These are phyloP conservation scores for Clavelina lepadiformis DNA, from an alignment of 23 tunicate genomes.

Conservation along the genomic window DNA sequence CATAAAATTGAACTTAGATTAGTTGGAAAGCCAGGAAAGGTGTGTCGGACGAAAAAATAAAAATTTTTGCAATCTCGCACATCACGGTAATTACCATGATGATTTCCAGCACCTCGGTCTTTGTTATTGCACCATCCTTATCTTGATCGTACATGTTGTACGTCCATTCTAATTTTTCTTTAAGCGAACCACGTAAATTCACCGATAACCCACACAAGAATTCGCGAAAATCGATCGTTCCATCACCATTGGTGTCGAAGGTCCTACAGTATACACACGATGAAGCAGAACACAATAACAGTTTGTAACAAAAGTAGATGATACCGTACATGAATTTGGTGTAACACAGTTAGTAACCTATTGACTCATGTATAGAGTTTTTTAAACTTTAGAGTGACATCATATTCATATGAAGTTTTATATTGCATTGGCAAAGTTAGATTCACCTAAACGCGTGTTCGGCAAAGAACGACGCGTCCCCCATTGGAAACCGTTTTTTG, in stretches of 20 bases:
- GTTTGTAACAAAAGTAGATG: background rate
- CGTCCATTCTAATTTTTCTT: constrained; percentile 63
- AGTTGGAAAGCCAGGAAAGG: too few relatives aligned
- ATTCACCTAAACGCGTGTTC: constrained; percentile 75
- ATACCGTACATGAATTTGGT: too few relatives aligned
- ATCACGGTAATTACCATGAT: constrained; percentile 62
- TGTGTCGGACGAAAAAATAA: too few relatives aligned
- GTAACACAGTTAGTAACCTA: too few relatives aligned
- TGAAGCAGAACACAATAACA: background rate
- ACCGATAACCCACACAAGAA: constrained; percentile 73
- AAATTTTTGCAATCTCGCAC: background rate
- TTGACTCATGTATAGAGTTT: too few relatives aligned
- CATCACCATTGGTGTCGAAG: constrained; percentile 62
- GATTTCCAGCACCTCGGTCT: constrained; percentile 53
- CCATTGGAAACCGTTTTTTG: constrained; percentile 54
- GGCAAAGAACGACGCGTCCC: constrained; percentile 66
- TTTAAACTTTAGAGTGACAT: too few relatives aligned
- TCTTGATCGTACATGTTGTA: constrained; percentile 77
- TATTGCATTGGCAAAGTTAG: too few relatives aligned
- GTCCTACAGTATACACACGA: constrained; percentile 19
- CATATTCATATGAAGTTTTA: too few relatives aligned
- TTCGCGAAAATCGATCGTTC: constrained; percentile 74
- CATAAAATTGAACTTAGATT: too few relatives aligned
- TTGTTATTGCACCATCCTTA: constrained; percentile 59
- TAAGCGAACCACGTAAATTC: constrained; percentile 62